Percentiles rank a stretch among this genome's conserved stretches.
phyloP scores from a whole-genome alignment of 2,888 invertebrate species.

The Hemaris fuciformis region DNA sequence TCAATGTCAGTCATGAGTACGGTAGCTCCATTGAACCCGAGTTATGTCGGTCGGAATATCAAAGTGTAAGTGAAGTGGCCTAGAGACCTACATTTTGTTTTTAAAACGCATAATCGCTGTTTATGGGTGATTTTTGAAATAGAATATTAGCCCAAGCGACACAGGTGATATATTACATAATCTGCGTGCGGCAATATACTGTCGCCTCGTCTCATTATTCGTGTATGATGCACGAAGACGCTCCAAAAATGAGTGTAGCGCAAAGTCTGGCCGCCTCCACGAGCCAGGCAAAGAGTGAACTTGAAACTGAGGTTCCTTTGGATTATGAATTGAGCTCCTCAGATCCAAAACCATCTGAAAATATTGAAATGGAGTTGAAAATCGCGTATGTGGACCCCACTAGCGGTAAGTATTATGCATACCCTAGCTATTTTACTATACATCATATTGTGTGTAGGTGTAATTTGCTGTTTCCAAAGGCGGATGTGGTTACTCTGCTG shows the following conservation, averaged over 20 bases:
- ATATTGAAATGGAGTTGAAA: conserved; percentile 82
- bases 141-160: conserved; percentile 75
- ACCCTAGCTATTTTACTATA: background rate
- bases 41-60: conserved; percentile 88
- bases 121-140: conserved; percentile 81
- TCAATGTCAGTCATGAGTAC: conserved; percentile 84
- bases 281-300: conserved; percentile 74
- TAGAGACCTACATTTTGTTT: conserved; percentile 91
- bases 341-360: conserved; percentile 73
- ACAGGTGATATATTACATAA: conserved; percentile 60
- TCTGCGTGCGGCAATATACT: conserved; percentile 49
- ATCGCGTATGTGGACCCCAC: conserved; percentile 83
- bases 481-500: background rate
- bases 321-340: conserved; percentile 70
- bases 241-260: conserved; percentile 85
- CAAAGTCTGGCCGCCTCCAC: conserved; percentile 85
- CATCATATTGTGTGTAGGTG: background rate
- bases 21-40: conserved; percentile 86
- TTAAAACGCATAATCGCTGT: conserved; percentile 57
- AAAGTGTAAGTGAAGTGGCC: conserved; percentile 93
- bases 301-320: conserved; percentile 67
- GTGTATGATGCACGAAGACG: conserved; percentile 86
- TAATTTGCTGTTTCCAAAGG: conserved; percentile 7
- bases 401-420: conserved; percentile 74
- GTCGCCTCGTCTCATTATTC: conserved; percentile 68